Evolutionary conservation across 2,888 invertebrate species (phyloP), one percentile per base, ranked within the genome.

Genomic region (Heteromyza rotundicornis): DNA sequence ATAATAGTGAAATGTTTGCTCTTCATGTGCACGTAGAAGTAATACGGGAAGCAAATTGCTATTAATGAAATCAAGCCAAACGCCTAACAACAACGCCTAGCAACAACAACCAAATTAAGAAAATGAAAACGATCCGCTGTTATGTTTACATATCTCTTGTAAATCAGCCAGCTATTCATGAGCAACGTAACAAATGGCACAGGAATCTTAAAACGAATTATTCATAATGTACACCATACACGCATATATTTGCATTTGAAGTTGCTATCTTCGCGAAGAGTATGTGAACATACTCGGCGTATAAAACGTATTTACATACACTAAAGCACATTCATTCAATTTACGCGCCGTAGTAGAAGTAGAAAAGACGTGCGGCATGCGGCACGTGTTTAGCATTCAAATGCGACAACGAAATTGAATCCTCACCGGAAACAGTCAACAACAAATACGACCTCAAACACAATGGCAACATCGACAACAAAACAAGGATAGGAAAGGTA

Each of bases 171-270:
- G n/a, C n/a, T n/a, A n/a, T n/a, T n/a, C n/a, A n/a, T n/a, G n/a
- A n/a, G n/a, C n/a, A n/a, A n/a, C n/a, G n/a, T n/a, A 12, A 23
- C 44, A 51, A 58, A 51, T 50, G 51, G 40, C 8, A 58, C 61
- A 64, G 73, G 72, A 74, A 74, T 73, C 70, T 72, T 74, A 69
- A 64, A 70, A 27, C 72, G 75, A 74, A 74, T 74, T 74, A 74
- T 74, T 74, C 73, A 74, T 75, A 75, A 76, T 76, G 75, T 72
- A 68, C 68, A 73, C 70, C 70, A 71, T 74, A 70, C 74, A 74
- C 74, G 76, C 76, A 72, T 68, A 70, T 72, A 74, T 76, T 74
- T 76, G 75, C 76, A 74, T 74, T 75, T 69, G 63, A 1, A 20
- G 23, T 12, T 8, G 23, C 51, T 23, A 23, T 14, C 12, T 8